Conservation (phyloP, 1,140 invertebrate species). For the Temnothorax longispinosus region DNA sequence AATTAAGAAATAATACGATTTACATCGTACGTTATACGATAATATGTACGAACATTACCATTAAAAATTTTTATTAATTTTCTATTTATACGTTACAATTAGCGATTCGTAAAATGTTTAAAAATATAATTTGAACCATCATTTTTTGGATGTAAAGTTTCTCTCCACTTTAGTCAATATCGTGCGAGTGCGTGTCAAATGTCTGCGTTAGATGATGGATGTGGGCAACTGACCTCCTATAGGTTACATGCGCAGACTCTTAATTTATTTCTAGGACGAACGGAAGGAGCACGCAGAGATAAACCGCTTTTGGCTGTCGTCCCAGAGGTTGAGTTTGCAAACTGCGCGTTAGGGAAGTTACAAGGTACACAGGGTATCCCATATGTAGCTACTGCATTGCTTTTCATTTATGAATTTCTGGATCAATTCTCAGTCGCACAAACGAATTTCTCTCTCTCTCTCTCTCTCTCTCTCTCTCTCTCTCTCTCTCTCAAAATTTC, state of each 20-base stretch:
- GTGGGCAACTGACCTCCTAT: slow-evolving; percentile 35
- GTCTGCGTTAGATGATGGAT: slow-evolving; percentile 33
- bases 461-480: not conserved
- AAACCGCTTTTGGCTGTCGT: slow-evolving; percentile 71
- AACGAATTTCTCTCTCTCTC: not conserved
- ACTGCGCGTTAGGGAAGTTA: slow-evolving; percentile 58
- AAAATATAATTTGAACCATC: not conserved
- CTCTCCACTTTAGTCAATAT: not conserved
- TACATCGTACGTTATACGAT: not conserved
- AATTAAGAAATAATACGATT: not conserved
- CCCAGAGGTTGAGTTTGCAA: slow-evolving; percentile 74
- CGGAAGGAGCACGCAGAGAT: slow-evolving; percentile 51
- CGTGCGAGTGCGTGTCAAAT: slow-evolving; percentile 16
- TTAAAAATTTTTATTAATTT: not conserved
- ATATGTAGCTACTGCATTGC: slow-evolving; percentile 14
- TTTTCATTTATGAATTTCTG: not conserved
- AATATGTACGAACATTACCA: not conserved
- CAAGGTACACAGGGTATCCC: slow-evolving; percentile 54
- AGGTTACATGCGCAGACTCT: slow-evolving; percentile 42
- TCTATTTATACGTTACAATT: not conserved
- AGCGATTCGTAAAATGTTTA: not conserved
- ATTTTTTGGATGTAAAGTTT: not conserved
- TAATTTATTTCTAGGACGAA: slow-evolving; percentile 70
- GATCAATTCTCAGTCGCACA: not conserved
- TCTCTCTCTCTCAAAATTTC: not conserved